Percentiles rank a stretch among this genome's conserved stretches.
phyloP scores from a whole-genome alignment of 2,113 vertebrate species.

The Phalacrocorax carbo region DNA sequence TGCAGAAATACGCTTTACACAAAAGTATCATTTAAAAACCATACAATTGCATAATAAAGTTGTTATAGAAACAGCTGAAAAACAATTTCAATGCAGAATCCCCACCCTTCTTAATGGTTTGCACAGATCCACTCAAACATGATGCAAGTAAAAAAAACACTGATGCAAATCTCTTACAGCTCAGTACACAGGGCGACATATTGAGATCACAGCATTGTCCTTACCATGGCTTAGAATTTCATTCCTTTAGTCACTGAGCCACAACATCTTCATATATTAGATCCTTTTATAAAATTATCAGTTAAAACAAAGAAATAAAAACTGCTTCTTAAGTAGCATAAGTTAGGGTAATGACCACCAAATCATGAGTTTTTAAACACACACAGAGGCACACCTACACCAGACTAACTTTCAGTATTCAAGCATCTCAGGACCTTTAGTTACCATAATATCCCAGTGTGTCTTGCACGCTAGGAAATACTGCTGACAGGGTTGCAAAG shows the following conservation, averaged over 20 bases:
- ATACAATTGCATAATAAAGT: background rate
- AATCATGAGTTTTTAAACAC: background rate
- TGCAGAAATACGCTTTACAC: background rate
- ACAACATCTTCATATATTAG: background rate
- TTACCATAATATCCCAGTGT: background rate
- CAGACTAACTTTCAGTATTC: background rate
- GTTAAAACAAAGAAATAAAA: background rate
- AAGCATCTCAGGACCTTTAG: background rate
- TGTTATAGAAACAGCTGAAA: background rate
- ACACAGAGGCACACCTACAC: background rate
- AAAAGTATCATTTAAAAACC: background rate
- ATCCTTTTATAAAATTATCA: background rate
- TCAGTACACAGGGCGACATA: background rate
- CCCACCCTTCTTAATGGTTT: fast-evolving
- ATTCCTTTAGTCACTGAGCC: background rate
- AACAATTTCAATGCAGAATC: background rate
- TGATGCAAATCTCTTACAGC: background rate
- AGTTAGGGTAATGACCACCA: background rate
- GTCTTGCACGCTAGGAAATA: background rate
- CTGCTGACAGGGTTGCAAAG: background rate
- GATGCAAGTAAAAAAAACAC: background rate
- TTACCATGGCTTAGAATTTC: background rate
- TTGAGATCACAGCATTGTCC: background rate
- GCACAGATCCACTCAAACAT: background rate
- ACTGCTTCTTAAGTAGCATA: background rate